phyloP scores from a whole-genome alignment of 1,140 invertebrate genomes.

The Odontomachus brunneus region DNA sequence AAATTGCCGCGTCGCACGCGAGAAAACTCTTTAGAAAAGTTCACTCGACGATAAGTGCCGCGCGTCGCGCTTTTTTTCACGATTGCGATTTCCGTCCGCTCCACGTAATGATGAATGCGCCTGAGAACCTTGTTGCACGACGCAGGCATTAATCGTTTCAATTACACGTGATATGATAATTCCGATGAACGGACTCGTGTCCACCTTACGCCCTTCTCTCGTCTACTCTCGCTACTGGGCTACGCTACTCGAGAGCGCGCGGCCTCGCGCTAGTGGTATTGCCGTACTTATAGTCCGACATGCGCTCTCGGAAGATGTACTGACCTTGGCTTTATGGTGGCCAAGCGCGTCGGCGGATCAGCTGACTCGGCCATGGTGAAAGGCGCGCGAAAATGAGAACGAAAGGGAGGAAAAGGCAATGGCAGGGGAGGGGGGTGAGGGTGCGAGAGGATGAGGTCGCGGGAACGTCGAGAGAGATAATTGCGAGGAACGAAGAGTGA shows the following conservation, averaged over 20 bases:
- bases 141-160: not conserved
- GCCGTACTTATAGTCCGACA: slow-evolving; percentile 39
- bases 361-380: slow-evolving; percentile 71
- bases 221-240: not conserved
- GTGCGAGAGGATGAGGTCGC: too few species aligned
- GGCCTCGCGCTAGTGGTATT: slow-evolving; percentile 11
- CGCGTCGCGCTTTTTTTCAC: not conserved
- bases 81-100: slow-evolving; percentile 1
- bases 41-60: slow-evolving; percentile 31
- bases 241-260: not conserved
- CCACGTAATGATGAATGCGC: not conserved
- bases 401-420: not conserved
- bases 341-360: slow-evolving; percentile 67
- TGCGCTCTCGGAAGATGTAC: slow-evolving; percentile 46
- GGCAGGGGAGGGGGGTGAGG: too few species aligned
- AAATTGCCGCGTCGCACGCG: slow-evolving; percentile 52
- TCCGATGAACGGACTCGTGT: not conserved
- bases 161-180: not conserved
- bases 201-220: not conserved
- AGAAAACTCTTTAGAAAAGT: slow-evolving; percentile 49
- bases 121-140: not conserved
- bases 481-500: not conserved
- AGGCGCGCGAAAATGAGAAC: not conserved
- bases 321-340: slow-evolving; percentile 77
- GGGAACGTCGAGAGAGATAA: not conserved